These are phyloP conservation scores for Dendronephthya gigantea DNA, from an alignment of 64 coral and sea anemone genomes.

Conservation along the genomic window DNA sequence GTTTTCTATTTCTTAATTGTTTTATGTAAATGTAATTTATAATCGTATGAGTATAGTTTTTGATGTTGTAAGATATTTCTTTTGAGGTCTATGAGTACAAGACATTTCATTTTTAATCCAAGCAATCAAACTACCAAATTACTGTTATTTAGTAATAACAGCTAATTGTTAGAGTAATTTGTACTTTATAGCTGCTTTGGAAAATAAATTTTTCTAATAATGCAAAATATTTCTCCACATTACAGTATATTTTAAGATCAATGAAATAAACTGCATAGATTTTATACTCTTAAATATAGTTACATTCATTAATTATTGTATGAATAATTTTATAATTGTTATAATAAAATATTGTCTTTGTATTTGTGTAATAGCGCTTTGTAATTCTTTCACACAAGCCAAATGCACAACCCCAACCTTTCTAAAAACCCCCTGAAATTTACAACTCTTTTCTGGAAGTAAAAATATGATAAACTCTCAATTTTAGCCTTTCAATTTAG, in stretches of 20 bases:
- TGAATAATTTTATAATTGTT: background rate
- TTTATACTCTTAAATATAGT: background rate
- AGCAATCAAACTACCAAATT: background rate
- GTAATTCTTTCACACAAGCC: background rate
- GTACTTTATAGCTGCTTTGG: background rate
- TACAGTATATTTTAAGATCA: background rate
- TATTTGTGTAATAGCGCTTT: too few relatives aligned
- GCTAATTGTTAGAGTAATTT: background rate
- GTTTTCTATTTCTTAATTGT: too few relatives aligned
- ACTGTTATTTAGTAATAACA: background rate
- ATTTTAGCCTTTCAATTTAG: background rate
- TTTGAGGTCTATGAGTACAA: background rate
- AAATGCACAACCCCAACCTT: background rate
- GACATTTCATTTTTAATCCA: background rate
- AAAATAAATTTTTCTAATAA: background rate
- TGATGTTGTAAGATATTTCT: background rate
- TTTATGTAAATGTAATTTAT: background rate
- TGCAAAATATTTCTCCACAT: background rate
- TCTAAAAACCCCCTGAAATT: background rate
- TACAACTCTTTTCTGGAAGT: background rate
- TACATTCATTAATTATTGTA: background rate
- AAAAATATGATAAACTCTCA: background rate
- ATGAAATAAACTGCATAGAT: background rate
- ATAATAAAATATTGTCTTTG: background rate
- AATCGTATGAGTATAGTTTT: background rate